phyloP scores from a whole-genome alignment of 2,797 vertebrate genomes.

The Helostoma temminkii region DNA sequence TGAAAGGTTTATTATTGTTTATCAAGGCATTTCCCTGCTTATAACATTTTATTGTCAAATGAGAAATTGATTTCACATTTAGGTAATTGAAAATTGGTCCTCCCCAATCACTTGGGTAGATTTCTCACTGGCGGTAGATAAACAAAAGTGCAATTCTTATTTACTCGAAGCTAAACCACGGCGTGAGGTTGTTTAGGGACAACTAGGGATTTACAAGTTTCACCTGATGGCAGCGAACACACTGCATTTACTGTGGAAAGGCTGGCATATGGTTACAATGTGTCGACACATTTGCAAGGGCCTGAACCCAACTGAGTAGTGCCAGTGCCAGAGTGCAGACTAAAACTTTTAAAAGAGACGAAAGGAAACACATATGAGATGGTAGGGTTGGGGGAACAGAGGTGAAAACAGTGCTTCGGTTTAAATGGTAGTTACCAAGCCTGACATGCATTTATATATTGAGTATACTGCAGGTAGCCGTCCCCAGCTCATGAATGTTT shows the following conservation, averaged over 20 bases:
- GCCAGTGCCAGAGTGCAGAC: constrained; percentile 21
- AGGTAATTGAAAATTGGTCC: constrained; percentile 36
- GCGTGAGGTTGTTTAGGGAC: constrained; percentile 63
- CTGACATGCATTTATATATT: background rate
- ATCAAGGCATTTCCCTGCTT: constrained; percentile 35
- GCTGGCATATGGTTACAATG: constrained; percentile 63
- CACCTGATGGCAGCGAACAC: constrained; percentile 30
- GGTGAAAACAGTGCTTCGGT: background rate
- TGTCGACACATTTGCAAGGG: constrained; percentile 39
- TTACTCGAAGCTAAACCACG: constrained; percentile 40
- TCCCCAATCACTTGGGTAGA: constrained; percentile 13
- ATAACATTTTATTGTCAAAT: constrained; percentile 50
- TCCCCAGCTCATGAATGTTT: background rate
- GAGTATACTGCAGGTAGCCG: background rate
- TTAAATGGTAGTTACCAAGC: background rate
- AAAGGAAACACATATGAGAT: constrained; percentile 1
- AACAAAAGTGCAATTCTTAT: constrained; percentile 31
- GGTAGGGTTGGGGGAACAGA: too few relatives aligned
- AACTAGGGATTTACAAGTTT: constrained; percentile 46
- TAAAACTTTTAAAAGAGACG: background rate
- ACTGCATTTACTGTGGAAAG: constrained; percentile 28
- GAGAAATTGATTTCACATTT: constrained; percentile 52
- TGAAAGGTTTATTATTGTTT: constrained; percentile 59
- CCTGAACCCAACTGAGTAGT: constrained; percentile 8
- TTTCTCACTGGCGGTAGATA: constrained; percentile 35